These are phyloP conservation scores for Megaceryle maxima DNA, from an alignment of 2,113 vertebrate genomes.

Conservation along the genomic window DNA sequence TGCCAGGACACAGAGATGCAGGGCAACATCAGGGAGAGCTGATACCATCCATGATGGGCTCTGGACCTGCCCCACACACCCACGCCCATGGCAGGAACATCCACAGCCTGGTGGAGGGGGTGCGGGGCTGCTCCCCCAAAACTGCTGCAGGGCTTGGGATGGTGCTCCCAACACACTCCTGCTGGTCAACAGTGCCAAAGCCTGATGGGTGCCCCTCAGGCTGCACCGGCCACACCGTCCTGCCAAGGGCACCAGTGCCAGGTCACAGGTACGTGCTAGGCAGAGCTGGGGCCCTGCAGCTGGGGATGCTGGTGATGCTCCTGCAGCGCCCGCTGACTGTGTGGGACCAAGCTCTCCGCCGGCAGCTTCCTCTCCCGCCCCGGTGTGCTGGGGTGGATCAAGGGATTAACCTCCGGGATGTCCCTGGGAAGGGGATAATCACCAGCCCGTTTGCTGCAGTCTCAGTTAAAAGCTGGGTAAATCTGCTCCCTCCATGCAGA, in stretches of 20 bases:
- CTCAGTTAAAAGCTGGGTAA: background rate
- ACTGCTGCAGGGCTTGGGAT: background rate
- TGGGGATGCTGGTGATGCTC: background rate
- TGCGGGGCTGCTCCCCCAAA: too few species aligned
- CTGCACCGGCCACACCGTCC: background rate
- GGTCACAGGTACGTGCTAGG: fast-evolving
- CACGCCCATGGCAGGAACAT: background rate
- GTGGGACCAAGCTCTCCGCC: fast-evolving
- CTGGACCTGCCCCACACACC: background rate
- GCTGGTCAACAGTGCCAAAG: background rate
- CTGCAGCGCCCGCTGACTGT: fast-evolving
- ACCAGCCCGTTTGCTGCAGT: slow-evolving; percentile 32
- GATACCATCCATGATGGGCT: background rate
- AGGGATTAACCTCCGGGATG: slow-evolving; percentile 30
- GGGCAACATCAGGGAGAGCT: fast-evolving
- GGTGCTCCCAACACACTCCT: background rate
- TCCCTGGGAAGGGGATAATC: slow-evolving; percentile 33
- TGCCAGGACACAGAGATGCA: background rate
- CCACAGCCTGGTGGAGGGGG: background rate
- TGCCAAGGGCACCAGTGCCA: fast-evolving
- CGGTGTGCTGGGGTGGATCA: background rate
- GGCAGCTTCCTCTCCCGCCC: background rate
- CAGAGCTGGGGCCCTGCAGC: background rate
- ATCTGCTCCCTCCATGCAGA: slow-evolving; percentile 44
- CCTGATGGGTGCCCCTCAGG: too few species aligned